Base-by-base conservation (phyloP, 2,888 invertebrate species). In the Acanthosepion lycidas region DNA sequence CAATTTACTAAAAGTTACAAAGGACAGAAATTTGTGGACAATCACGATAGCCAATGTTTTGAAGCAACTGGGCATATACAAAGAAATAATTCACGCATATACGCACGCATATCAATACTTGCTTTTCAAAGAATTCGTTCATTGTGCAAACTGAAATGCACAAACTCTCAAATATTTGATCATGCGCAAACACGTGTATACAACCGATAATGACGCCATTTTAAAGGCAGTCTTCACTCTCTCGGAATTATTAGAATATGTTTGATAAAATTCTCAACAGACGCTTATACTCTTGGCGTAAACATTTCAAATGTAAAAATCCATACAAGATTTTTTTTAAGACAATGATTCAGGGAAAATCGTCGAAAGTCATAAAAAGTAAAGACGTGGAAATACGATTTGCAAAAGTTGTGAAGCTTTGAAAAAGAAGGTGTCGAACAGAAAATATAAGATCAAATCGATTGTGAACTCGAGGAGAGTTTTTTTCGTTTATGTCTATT, bases 371-470 rank as follows among this genome's bases (percentile, higher is more conserved):
- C 33, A 33, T 78, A 78, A 33, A 78, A 9, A 15, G 78, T 78
- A 78, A 78, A 78, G n/a, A 78, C n/a, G 15, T 33, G 18, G 15
- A 78, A 78, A 78, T 78, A 78, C n/a, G 78, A 78, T 78, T 78
- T 78, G 78, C 15, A n/a, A 78, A 33, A 78, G 78, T 33, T 33
- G n/a, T 33, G 78, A 78, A n/a, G 78, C n/a, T 78, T 33, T 33
- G 9, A 33, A n/a, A 78, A 78, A 78, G 78, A 78, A 78, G 78
- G 78, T 78, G 78, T 78, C 78, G 78, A 78, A 78, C 78, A 78
- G 78, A 78, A 78, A 78, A 78, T 78, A 78, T 78, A 78, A 78
- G 78, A 78, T 78, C 78, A 78, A 78, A 78, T 78, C 78, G 78
- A 78, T 78, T 33, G 78, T 78, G n/a, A n/a, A 12, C 15, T 78